These are phyloP conservation scores for Congeria kusceri DNA, from an alignment of 2,888 invertebrate genomes.

Conservation along the genomic window DNA sequence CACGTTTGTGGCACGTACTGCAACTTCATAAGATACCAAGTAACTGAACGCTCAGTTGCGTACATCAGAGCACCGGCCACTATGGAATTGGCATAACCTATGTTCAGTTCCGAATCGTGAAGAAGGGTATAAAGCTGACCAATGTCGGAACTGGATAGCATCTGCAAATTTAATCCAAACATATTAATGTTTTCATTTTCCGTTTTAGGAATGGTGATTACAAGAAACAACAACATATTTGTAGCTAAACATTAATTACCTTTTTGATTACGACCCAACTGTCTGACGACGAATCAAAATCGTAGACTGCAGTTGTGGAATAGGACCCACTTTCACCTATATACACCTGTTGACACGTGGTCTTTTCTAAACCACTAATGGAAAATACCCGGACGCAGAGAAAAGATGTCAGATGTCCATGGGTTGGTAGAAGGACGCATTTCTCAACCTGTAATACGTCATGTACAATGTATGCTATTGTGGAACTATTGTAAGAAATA, in stretches of 20 bases:
- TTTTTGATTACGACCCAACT: slow-evolving; percentile 21
- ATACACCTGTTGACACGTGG: slow-evolving; percentile 6
- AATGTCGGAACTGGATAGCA: slow-evolving; percentile 29
- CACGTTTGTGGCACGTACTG: slow-evolving; percentile 30
- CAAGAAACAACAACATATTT: too few relatives aligned
- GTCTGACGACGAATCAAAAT: slow-evolving; percentile 24
- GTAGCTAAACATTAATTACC: too few relatives aligned
- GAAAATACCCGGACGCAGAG: slow-evolving; percentile 27
- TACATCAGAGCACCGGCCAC: slow-evolving; percentile 25
- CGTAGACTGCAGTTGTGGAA: slow-evolving; percentile 24
- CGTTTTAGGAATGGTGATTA: too few relatives aligned
- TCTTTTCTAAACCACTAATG: slow-evolving; percentile 1
- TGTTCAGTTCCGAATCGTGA: slow-evolving; percentile 38
- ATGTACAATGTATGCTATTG: too few relatives aligned
- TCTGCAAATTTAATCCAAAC: slow-evolving; percentile 4
- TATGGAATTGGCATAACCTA: slow-evolving; percentile 9
- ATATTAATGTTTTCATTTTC: too few relatives aligned
- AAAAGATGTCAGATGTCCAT: slow-evolving; percentile 10
- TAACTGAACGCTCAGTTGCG: slow-evolving; percentile 36
- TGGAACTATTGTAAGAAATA: too few relatives aligned
- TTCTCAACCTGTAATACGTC: slow-evolving; percentile 12
- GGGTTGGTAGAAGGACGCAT: slow-evolving; percentile 12
- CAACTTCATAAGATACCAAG: slow-evolving; percentile 44
- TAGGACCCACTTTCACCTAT: not conserved
- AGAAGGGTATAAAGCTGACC: slow-evolving; percentile 20